Conservation (phyloP, 2,113 vertebrate species). For the Sinosuthora webbiana region DNA sequence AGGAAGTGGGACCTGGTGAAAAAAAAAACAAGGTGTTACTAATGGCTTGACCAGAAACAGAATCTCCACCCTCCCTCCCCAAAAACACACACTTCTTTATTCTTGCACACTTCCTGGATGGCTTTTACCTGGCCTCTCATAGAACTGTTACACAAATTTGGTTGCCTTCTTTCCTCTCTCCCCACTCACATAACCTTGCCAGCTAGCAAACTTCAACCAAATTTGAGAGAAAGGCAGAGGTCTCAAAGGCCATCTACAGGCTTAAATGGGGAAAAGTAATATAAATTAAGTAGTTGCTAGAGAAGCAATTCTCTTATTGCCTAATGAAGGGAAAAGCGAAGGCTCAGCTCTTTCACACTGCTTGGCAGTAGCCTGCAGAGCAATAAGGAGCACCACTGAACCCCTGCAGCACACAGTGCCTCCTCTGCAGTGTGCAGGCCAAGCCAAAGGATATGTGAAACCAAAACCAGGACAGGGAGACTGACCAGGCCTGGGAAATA, state of each 20-base stretch:
- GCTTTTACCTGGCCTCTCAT: neutral
- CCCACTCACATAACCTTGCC: neutral
- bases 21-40: neutral
- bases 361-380: neutral
- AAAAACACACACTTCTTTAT: neutral
- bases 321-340: neutral
- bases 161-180: neutral
- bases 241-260: neutral
- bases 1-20: slow-evolving; percentile 62
- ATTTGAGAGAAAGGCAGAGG: neutral
- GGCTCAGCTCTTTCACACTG: neutral
- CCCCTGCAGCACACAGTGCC: neutral
- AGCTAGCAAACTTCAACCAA: neutral
- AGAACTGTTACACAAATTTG: neutral
- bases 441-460: neutral
- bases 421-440: neutral
- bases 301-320: neutral
- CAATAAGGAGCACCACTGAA: neutral
- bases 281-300: neutral
- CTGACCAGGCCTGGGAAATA: neutral
- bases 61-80: neutral
- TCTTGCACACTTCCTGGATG: neutral
- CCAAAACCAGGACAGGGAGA: neutral
- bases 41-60: neutral
- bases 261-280: neutral